Base-by-base conservation (phyloP, 2,113 vertebrate genomes). In the Oryzias celebensis region DNA sequence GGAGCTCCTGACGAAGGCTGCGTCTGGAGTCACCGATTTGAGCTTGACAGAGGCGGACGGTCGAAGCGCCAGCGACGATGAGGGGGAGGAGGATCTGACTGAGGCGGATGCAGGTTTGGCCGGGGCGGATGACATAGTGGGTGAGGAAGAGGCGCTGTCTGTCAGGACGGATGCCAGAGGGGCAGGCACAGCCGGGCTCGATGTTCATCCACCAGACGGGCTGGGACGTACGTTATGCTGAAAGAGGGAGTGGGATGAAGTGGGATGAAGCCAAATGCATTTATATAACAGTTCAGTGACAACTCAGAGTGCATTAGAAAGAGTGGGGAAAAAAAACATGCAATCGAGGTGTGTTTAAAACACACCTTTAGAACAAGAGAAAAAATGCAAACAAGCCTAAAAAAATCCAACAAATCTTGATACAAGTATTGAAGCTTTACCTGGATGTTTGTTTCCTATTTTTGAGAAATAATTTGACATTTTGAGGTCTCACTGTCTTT, bases 161-260 rank as follows among this genome's bases (percentile, higher is more conserved):
- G 55, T 71, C 22, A 52, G 13, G 24, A 85, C 28, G 61, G 86
- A 81, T 1, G 84, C 86, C 76, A 90, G 66, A 20, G 85, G 71
- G 85, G 76, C 62, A 87, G 80, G 79, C 77, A 53, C 50, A 88
- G 73, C 7, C 31, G 71, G 22, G 43, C 16, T 3, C 87, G 81
- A 62, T 89, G 54, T 20, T 85, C 84, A 2, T 90, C 86, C 76
- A 90, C 81, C 71, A 81, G 84, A 60, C 45, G 65, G 45, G 84
- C 85, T 46, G 87, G 76, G 52, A 90, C 82, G 22, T 83, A 88
- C 51, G 62, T 87, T 66, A 90, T 57, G 26, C 89, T 90, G 69
- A 50, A 20, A 48, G 26, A 1, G n/a, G 41, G 69, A 61, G 24
- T 0, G 4, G 48, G 44, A 28, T 45, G 53, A 62, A 71, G 68